Evolutionary conservation across 2,888 invertebrate species (phyloP).

Genomic region (Patella ulyssiponensis): DNA sequence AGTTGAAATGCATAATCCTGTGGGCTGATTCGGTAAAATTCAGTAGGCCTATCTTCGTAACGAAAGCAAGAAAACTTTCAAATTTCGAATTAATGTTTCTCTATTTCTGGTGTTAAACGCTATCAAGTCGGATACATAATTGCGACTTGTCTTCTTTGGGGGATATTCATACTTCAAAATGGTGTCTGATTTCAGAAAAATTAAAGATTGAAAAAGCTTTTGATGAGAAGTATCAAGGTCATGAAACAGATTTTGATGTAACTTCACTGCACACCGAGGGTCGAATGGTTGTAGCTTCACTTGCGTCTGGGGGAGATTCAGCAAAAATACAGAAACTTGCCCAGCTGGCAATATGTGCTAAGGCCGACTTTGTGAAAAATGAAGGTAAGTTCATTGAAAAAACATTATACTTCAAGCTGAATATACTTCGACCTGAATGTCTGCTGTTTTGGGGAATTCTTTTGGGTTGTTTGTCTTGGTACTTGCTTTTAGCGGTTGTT

Average conservation of each 20-base stretch:
- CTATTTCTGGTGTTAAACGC: not conserved
- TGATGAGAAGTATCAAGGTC: slow-evolving; percentile 47
- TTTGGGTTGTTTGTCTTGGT: not conserved
- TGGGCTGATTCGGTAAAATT: no score
- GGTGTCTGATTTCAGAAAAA: slow-evolving; percentile 31
- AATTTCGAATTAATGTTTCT: not conserved
- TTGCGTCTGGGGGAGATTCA: slow-evolving; percentile 28
- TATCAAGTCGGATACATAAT: not conserved
- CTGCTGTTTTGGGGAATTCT: not conserved
- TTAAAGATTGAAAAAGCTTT: slow-evolving; percentile 48
- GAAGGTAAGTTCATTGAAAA: slow-evolving; percentile 33
- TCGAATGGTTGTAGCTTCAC: slow-evolving; percentile 39
- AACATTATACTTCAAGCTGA: not conserved
- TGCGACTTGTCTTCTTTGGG: not conserved
- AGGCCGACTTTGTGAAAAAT: slow-evolving; percentile 53
- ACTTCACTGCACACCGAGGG: slow-evolving; percentile 49
- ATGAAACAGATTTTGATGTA: slow-evolving; percentile 23
- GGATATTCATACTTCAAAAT: not conserved
- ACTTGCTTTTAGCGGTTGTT: no score
- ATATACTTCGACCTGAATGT: not conserved
- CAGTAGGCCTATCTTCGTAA: no score
- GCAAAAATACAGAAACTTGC: slow-evolving; percentile 39
- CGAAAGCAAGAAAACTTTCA: no score
- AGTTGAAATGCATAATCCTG: no score
- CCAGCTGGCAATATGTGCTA: slow-evolving; percentile 48